Evolutionary conservation across 2,888 invertebrate genomes (phyloP).

Genomic region (Eurytoma adleriae): DNA sequence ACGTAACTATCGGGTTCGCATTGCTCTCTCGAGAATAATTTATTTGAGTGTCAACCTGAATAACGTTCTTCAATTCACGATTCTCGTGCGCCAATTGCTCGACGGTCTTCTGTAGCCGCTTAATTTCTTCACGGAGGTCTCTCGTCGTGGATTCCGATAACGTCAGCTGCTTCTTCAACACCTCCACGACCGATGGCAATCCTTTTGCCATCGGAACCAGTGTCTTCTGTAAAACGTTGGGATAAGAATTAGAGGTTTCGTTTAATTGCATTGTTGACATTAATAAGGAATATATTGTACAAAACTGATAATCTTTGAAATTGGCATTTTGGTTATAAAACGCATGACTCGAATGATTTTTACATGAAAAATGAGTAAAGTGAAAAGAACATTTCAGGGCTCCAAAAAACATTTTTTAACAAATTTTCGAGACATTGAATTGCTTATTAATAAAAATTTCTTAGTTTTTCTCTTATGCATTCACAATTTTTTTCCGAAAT

Average conservation of each 20-base stretch:
- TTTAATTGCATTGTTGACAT: background rate
- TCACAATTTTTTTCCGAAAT: too few species aligned
- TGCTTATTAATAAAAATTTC: background rate
- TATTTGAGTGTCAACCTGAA: constrained; percentile 67
- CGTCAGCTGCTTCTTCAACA: constrained; percentile 79
- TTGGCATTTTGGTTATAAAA: constrained; percentile 8
- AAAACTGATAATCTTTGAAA: constrained; percentile 17
- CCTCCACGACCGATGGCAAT: constrained; percentile 73
- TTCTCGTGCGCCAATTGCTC: constrained; percentile 89
- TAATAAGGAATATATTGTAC: constrained; percentile 28
- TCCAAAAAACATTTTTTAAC: background rate
- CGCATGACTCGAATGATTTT: constrained; percentile 25
- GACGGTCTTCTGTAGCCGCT: constrained; percentile 82
- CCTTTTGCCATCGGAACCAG: constrained; percentile 70
- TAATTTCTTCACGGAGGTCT: constrained; percentile 81
- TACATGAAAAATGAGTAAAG: constrained; percentile 8
- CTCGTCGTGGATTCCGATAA: constrained; percentile 82
- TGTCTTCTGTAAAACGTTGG: constrained; percentile 66
- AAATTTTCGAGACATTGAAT: constrained; percentile 10
- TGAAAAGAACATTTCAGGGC: constrained; percentile 25
- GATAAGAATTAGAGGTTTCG: background rate
- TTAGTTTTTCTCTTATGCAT: too few species aligned
- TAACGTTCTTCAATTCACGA: constrained; percentile 82
- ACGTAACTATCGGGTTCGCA: background rate
- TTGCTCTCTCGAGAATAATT: constrained; percentile 9